Base-by-base conservation (phyloP, 2,888 invertebrate genomes). In the Brachycybe producta region DNA sequence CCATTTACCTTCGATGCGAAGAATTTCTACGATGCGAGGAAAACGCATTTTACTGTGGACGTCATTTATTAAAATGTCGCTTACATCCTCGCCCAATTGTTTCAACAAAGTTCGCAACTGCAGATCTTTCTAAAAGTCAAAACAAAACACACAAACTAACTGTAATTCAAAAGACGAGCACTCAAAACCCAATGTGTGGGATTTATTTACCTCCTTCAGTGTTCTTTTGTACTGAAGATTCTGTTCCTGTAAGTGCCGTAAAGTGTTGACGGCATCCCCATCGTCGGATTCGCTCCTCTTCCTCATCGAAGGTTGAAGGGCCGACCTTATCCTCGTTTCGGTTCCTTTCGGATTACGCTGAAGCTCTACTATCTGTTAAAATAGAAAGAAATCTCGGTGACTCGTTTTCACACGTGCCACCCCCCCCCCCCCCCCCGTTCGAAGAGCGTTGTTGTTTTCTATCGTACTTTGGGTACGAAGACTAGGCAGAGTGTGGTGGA, bases 401-500 rank as follows among this genome's bases (percentile, higher is more conserved):
- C 8, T n/a, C n/a, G n/a, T n/a, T n/a, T n/a, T n/a, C n/a, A n/a
- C n/a, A n/a, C n/a, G n/a, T n/a, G n/a, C n/a, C n/a, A n/a, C n/a
- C n/a, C n/a, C n/a, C n/a, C n/a, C n/a, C n/a, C n/a, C n/a, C n/a
- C n/a, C n/a, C n/a, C n/a, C n/a, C n/a, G n/a, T n/a, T n/a, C n/a
- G n/a, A n/a, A n/a, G n/a, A n/a, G n/a, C n/a, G n/a, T n/a, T 17
- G 7, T 35, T 3, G 36, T 17, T 17, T 35, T n/a, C 3, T 35
- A 43, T 55, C 65, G 71, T 73, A 88, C 92, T 82, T 95, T 94
- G 55, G 94, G 94, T 57, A 91, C 86, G 72, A 94, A 95, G 55
- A 98, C 97, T 64, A 98, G 78, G 73, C 94, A 95, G 56, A 98
- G 75, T 21, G 98, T 98, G 57, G 87, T 90, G 49, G 97, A 97